phyloP scores from a whole-genome alignment of 2,797 vertebrate species.

The Eutrigla gurnardus region DNA sequence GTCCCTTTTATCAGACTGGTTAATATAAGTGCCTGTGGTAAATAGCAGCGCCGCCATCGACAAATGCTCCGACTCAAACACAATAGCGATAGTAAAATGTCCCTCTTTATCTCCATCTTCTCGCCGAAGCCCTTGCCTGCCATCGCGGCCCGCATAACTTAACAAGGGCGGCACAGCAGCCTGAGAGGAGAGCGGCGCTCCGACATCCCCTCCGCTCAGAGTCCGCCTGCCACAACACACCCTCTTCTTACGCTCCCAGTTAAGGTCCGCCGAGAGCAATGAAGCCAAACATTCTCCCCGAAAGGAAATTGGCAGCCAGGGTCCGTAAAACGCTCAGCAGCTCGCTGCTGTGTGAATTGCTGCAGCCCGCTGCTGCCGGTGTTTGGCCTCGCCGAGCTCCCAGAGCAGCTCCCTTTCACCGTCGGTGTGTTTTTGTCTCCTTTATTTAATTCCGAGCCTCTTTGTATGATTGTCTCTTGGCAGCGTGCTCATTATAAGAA shows the following conservation, averaged over 20 bases:
- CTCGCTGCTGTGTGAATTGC: conserved; percentile 48
- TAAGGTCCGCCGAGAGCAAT: conserved; percentile 49
- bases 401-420: conserved; percentile 28
- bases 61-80: conserved; percentile 49
- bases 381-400: conserved; percentile 49
- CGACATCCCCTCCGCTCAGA: conserved; percentile 17
- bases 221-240: conserved; percentile 16
- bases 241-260: conserved; percentile 42
- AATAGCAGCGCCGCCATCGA: conserved; percentile 36
- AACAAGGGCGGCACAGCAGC: conserved; percentile 36
- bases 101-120: conserved; percentile 64
- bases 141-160: conserved; percentile 10
- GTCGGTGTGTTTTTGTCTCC: conserved; percentile 27
- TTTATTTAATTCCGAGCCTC: conserved; percentile 39
- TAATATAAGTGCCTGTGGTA: conserved; percentile 63
- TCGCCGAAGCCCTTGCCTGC: conserved; percentile 22
- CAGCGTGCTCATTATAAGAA: conserved; percentile 40
- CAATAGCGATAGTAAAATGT: conserved; percentile 63
- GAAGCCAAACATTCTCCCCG: conserved; percentile 48
- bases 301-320: conserved; percentile 47
- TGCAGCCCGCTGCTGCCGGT: conserved; percentile 26
- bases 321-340: conserved; percentile 32
- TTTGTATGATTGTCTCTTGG: conserved; percentile 35
- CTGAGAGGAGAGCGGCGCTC: conserved; percentile 1
- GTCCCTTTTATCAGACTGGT: conserved; percentile 71